Conservation (phyloP, 2,797 vertebrate genomes). For the Xenops minutus region DNA sequence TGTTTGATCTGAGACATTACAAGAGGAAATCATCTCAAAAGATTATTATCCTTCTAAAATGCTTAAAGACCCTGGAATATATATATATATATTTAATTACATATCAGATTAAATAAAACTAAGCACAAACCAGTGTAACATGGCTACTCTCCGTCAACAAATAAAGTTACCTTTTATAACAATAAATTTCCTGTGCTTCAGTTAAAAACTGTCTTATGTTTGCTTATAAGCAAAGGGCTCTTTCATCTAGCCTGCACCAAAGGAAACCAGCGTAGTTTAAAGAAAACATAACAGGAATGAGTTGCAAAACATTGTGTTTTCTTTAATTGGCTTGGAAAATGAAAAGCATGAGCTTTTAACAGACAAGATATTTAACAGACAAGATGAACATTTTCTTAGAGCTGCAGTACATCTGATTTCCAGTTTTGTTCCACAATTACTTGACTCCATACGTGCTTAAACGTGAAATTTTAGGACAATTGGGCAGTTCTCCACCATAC, state of each 20-base stretch:
- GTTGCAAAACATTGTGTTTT: neutral
- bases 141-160: neutral
- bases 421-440: neutral
- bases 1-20: slow-evolving; percentile 30
- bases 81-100: neutral
- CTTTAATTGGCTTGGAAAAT: neutral
- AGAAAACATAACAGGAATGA: neutral
- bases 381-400: neutral
- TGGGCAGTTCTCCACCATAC: neutral
- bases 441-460: neutral
- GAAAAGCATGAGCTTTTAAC: neutral
- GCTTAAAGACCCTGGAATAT: neutral
- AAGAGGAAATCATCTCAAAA: slow-evolving; percentile 38
- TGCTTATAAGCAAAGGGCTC: neutral
- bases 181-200: neutral
- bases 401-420: neutral
- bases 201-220: neutral
- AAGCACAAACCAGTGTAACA: neutral
- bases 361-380: neutral
- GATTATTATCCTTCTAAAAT: neutral
- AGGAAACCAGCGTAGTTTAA: neutral
- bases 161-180: neutral
- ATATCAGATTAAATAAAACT: slow-evolving; percentile 4
- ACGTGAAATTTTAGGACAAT: neutral
- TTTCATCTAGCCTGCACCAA: neutral